Base-by-base conservation (phyloP, 2,888 invertebrate species). In the Tricholauxania praeusta region DNA sequence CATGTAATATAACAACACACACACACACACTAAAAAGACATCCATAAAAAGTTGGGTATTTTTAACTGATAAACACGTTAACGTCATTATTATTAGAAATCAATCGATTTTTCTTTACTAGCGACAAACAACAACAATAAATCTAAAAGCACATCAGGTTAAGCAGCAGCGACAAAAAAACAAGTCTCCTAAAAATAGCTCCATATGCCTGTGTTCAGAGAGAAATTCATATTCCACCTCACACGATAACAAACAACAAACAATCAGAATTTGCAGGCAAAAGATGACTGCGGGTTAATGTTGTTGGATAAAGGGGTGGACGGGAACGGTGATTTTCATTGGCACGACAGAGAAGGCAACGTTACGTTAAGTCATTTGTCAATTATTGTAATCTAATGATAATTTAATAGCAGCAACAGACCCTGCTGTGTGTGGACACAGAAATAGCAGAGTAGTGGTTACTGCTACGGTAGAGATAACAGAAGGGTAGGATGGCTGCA, bases 301-400 rank as follows among this genome's bases (percentile, higher is more conserved):
- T 10, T 6, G 39, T 10, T 28, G 28, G 39, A 39, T 10, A 10
- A 39, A 10, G 39, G 39, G 7, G 39, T 7, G 39, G 0, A 39
- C 10, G 39, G 39, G 39, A 7, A 39, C 2, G 1, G 8, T 4
- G 1, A 1, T 39, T 39, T 10, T 10, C 39, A 10, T 39, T 10
- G 39, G 39, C 39, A 10, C 10, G 14, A 17, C n/a, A 53, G 17
- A 17, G 52, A 52, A 52, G 14, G 15, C n/a, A 10, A 17, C 52
- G 12, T 52, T 10, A 52, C 17, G 15, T 59, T 59, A 59, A 64
- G 28, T 49, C 65, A 70, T 75, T 75, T 69, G 71, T 73, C 69
- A 75, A 70, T 75, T 73, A 71, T 51, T 73, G 73, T 73, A 71
- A 75, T 72, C 73, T 72, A 73, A 71, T 72, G 73, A 73, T 75